Conservation (phyloP, 2,888 invertebrate species). For the Nemurella pictetii region DNA sequence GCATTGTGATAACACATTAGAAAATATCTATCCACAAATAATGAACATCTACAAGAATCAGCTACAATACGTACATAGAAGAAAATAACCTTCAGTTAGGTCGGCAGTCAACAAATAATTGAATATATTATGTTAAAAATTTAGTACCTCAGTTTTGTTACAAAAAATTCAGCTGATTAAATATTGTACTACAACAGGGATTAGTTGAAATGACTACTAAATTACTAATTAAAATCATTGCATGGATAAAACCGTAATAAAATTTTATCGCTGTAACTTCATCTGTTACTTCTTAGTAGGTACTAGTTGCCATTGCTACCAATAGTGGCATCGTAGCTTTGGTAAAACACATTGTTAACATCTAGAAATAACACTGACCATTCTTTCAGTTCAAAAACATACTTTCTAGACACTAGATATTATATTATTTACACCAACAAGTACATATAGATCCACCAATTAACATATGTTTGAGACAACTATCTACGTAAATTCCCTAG, state of each 20-base stretch:
- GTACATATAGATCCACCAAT: not conserved
- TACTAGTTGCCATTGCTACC: not conserved
- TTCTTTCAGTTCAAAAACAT: not conserved
- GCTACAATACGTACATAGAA: not conserved
- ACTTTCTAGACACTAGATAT: not conserved
- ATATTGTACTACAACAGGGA: conserved; percentile 24
- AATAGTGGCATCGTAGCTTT: not conserved
- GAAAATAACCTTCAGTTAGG: not conserved
- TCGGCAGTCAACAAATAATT: not conserved
- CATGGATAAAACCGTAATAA: not conserved
- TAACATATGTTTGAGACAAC: not conserved
- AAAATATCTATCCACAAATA: not conserved
- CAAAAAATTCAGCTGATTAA: not conserved
- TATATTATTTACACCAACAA: conserved; percentile 1
- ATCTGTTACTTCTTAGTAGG: not conserved
- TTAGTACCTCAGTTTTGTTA: not conserved
- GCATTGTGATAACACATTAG: not conserved
- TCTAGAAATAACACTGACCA: not conserved
- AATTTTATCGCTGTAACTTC: not conserved
- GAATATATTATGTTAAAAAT: not conserved
- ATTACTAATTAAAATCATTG: not conserved
- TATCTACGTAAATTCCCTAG: not conserved
- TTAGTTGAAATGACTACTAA: not conserved
- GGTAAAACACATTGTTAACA: not conserved
- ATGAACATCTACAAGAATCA: not conserved